phyloP scores from a whole-genome alignment of 2,113 vertebrate genomes.

The Pleuronectes platessa region DNA sequence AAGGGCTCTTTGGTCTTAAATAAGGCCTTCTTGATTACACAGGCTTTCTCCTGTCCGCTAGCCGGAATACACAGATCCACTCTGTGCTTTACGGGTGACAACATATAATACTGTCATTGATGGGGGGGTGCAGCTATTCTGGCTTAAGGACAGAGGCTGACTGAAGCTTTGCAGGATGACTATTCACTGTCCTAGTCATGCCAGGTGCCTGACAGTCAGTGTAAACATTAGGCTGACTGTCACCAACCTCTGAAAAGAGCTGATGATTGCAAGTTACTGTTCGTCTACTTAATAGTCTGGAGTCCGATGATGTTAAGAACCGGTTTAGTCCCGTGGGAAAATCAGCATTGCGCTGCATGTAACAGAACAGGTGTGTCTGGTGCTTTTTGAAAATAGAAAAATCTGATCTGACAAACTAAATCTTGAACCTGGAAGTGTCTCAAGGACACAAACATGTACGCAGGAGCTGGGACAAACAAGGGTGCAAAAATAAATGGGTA shows the following conservation, averaged over 20 bases:
- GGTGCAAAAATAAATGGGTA: conserved; percentile 59
- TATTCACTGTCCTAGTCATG: conserved; percentile 45
- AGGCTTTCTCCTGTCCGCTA: conserved; percentile 61
- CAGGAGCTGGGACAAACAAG: conserved; percentile 22
- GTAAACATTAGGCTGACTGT: conserved; percentile 44
- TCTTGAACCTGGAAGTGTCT: not conserved
- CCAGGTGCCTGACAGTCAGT: conserved; percentile 62
- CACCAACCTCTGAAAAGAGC: conserved; percentile 20
- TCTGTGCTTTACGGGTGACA: conserved; percentile 57
- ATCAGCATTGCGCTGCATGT: not conserved
- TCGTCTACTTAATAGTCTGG: conserved; percentile 16
- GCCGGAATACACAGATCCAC: conserved; percentile 57
- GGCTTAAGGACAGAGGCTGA: conserved; percentile 43
- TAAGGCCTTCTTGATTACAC: conserved; percentile 55
- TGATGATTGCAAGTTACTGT: conserved; percentile 10
- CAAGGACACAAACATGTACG: conserved; percentile 41
- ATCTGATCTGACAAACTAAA: not conserved
- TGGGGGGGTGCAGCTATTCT: conserved; percentile 49
- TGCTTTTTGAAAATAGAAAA: not conserved
- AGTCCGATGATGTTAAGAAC: not conserved
- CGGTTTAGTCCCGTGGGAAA: conserved; percentile 38
- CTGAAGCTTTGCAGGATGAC: conserved; percentile 45
- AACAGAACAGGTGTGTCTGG: conserved; percentile 28
- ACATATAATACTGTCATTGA: conserved; percentile 74
- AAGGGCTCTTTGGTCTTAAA: conserved; percentile 27